Conservation (phyloP, 2,888 invertebrate species). For the Caenorhabditis imperialis region DNA sequence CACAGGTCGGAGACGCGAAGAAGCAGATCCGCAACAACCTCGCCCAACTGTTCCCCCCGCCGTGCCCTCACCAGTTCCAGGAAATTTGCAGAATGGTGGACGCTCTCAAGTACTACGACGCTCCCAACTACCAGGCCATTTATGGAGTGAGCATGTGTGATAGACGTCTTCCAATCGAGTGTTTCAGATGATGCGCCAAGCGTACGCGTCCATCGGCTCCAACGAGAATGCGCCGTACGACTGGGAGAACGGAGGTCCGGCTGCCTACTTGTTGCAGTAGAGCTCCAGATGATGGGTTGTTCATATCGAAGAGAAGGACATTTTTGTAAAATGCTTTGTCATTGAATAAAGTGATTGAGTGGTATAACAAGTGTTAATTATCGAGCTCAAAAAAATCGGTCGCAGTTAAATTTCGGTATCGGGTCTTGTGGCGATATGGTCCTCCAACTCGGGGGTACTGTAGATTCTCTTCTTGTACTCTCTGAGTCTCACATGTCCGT, state of each 20-base stretch:
- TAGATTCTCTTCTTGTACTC: constrained; percentile 21
- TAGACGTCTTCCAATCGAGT: too few relatives aligned
- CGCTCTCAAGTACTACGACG: constrained; percentile 71
- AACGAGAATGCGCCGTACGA: constrained; percentile 71
- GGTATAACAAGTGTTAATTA: too few relatives aligned
- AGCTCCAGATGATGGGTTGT: too few relatives aligned
- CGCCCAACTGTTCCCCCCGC: constrained; percentile 62
- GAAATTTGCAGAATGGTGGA: constrained; percentile 62
- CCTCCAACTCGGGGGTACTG: constrained; percentile 20
- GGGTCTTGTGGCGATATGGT: constrained; percentile 26
- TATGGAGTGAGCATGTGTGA: constrained; percentile 47
- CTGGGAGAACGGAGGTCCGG: constrained; percentile 68
- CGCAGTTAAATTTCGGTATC: constrained; percentile 31
- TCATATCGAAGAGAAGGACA: too few relatives aligned
- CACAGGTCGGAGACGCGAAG: constrained; percentile 70
- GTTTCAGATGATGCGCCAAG: constrained; percentile 41
- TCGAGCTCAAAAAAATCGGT: too few relatives aligned
- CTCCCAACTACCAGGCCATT: constrained; percentile 69
- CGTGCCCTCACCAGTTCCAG: constrained; percentile 55
- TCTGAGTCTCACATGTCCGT: constrained; percentile 19
- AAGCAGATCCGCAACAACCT: constrained; percentile 59
- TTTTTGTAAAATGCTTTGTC: too few relatives aligned
- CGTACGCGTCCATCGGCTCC: constrained; percentile 47
- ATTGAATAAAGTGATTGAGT: too few relatives aligned
- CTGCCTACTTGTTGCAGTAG: constrained; percentile 53